phyloP scores from a whole-genome alignment of 1,140 invertebrate genomes.

The Pseudomyrmex flavicornis region DNA sequence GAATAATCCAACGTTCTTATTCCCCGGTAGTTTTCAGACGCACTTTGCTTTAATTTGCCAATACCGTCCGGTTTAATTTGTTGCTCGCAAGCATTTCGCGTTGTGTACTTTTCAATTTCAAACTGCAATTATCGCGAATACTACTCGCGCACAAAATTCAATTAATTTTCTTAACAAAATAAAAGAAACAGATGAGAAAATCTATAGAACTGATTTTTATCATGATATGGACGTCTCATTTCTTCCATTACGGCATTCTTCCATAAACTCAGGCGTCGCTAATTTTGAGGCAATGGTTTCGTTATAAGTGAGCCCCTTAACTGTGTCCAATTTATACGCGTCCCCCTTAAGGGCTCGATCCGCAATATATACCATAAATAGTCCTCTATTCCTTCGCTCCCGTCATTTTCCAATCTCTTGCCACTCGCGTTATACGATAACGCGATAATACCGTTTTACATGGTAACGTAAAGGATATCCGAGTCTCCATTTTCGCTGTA shows the following conservation, averaged over 20 bases:
- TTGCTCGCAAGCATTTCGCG: not conserved
- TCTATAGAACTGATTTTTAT: conserved; percentile 18
- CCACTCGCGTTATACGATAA: conserved; percentile 44
- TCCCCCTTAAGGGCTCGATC: conserved; percentile 36
- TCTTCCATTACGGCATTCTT: conserved; percentile 13
- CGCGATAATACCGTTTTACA: conserved; percentile 48
- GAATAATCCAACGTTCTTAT: conserved; percentile 32
- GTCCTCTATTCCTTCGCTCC: conserved; percentile 18
- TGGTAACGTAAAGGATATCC: conserved; percentile 28
- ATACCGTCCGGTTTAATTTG: conserved; percentile 14
- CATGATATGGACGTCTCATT: conserved; percentile 23
- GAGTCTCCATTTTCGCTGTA: conserved; percentile 28
- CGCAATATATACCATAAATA: conserved; percentile 48
- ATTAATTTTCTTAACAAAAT: not conserved
- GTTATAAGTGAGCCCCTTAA: conserved; percentile 48
- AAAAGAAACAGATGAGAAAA: not conserved
- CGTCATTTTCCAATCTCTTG: conserved; percentile 57
- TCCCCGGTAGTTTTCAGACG: not conserved
- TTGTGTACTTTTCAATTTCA: not conserved
- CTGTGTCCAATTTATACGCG: conserved; percentile 54
- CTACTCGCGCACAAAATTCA: not conserved
- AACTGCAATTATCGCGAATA: not conserved
- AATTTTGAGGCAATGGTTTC: conserved; percentile 27
- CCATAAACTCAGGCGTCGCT: conserved; percentile 30
- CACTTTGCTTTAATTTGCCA: not conserved